Conservation (phyloP, 1,140 invertebrate genomes). For the Neocloeon triangulifer region DNA sequence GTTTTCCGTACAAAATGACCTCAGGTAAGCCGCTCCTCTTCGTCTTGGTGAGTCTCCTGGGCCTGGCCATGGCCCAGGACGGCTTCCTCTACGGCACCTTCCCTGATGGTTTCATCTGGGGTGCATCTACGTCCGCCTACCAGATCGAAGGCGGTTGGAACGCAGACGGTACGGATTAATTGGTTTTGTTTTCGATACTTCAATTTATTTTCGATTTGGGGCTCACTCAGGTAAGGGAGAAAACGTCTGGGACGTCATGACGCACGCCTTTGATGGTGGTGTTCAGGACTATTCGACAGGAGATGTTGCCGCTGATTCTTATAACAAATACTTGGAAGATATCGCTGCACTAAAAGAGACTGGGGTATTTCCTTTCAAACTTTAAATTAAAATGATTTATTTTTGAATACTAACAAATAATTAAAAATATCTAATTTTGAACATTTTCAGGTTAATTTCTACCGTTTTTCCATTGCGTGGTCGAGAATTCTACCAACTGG, state of each 20-base stretch:
- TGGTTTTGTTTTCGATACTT: slow-evolving; percentile 10
- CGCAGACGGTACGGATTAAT: slow-evolving; percentile 26
- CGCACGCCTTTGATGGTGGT: slow-evolving; percentile 20
- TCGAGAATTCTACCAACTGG: slow-evolving; percentile 37
- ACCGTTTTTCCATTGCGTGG: slow-evolving; percentile 52
- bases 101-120: slow-evolving; percentile 26
- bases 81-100: slow-evolving; percentile 15
- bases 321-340: slow-evolving; percentile 24
- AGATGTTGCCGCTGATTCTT: slow-evolving; percentile 31
- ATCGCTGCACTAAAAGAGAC: slow-evolving; percentile 19
- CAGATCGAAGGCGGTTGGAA: slow-evolving; percentile 53
- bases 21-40: slow-evolving; percentile 7
- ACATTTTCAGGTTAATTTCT: slow-evolving; percentile 27
- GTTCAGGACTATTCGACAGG: slow-evolving; percentile 24
- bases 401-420: too few species aligned
- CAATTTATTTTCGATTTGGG: too few species aligned
- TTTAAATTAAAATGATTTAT: too few species aligned
- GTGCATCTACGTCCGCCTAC: slow-evolving; percentile 27
- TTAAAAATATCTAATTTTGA: too few species aligned
- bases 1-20: not conserved
- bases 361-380: slow-evolving; percentile 19
- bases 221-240: slow-evolving; percentile 31
- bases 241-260: slow-evolving; percentile 29
- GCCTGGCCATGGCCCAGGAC: not conserved
- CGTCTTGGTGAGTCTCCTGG: not conserved